Percentiles rank a stretch among this genome's conserved stretches.
Conservation (phyloP, 2,888 invertebrate species). For the Andrena flavipes region DNA sequence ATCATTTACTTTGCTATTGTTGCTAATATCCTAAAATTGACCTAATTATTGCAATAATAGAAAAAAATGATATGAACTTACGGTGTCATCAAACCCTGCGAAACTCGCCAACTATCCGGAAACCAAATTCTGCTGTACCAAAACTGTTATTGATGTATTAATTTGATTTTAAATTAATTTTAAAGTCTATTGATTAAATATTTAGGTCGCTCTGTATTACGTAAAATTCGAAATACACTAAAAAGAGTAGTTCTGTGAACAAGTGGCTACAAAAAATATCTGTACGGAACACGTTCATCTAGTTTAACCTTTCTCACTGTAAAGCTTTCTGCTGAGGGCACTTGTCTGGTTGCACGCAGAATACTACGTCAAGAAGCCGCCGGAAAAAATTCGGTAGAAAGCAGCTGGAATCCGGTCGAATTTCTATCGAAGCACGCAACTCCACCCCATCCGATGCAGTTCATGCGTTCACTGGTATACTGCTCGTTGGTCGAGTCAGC, state of each 20-base stretch:
- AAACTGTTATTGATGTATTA: too few relatives aligned
- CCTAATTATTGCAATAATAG: too few relatives aligned
- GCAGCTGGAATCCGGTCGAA: slow-evolving; percentile 63
- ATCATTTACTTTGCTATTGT: too few relatives aligned
- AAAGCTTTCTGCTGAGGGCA: neutral
- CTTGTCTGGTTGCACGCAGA: neutral
- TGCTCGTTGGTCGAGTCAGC: neutral
- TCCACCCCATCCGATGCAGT: slow-evolving; percentile 16
- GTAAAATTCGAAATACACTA: too few relatives aligned
- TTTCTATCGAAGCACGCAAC: slow-evolving; percentile 54
- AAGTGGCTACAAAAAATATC: neutral
- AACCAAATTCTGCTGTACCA: too few relatives aligned
- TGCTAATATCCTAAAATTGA: too few relatives aligned
- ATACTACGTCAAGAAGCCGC: neutral
- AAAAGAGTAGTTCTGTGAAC: neutral
- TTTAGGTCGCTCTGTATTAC: too few relatives aligned
- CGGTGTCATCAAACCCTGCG: too few relatives aligned
- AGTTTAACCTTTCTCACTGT: neutral
- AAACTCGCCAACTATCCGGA: too few relatives aligned
- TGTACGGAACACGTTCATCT: neutral
- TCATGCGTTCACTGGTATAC: neutral
- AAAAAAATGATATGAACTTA: too few relatives aligned
- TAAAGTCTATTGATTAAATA: too few relatives aligned
- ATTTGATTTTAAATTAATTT: too few relatives aligned
- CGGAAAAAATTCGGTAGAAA: slow-evolving; percentile 60